Conservation (phyloP, 53 echinoderm and acorn worm species). For the Zoroaster sp. region DNA sequence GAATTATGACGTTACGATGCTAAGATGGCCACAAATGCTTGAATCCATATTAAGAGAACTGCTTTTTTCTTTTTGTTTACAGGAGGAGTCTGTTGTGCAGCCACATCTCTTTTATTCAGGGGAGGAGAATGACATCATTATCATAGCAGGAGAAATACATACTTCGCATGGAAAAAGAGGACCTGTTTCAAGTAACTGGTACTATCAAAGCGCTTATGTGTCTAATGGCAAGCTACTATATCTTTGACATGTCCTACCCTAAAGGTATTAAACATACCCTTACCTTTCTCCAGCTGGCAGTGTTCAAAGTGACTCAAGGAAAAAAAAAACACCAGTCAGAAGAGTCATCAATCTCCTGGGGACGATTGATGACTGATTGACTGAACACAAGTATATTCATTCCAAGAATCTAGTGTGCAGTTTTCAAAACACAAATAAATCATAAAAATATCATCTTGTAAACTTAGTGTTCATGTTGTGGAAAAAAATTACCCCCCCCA, state of each 20-base stretch:
- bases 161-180: background rate
- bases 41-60: background rate
- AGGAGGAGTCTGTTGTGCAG: conserved; percentile 3
- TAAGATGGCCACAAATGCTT: background rate
- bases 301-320: background rate
- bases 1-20: background rate
- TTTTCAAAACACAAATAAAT: background rate
- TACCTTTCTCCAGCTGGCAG: background rate
- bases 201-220: background rate
- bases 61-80: background rate
- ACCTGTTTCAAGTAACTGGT: background rate
- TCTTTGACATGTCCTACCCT: conserved; percentile 13
- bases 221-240: background rate
- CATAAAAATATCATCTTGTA: background rate
- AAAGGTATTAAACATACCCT: conserved; percentile 4
- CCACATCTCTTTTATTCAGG: background rate
- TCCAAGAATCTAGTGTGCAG: background rate
- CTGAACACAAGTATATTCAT: background rate
- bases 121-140: background rate
- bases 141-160: background rate
- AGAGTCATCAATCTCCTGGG: conserved; percentile 12
- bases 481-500: background rate
- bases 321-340: background rate
- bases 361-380: background rate
- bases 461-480: background rate